A percentile compares a stretch with the other conserved stretches of the same genome.
Conservation (phyloP, 2,797 vertebrate species). For the Percopsis omiscomaycus region DNA sequence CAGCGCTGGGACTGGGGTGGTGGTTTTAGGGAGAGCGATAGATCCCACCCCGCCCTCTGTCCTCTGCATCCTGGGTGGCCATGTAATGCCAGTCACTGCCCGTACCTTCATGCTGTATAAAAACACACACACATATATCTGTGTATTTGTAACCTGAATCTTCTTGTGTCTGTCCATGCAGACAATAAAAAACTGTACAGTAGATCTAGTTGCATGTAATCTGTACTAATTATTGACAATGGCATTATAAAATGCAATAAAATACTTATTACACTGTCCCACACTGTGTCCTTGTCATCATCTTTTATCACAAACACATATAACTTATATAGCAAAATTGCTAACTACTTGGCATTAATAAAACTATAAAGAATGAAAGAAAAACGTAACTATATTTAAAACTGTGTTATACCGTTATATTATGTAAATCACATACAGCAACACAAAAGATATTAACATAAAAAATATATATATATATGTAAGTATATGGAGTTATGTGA, state of each 20-base stretch:
- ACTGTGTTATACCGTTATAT: too few species aligned
- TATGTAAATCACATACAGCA: too few species aligned
- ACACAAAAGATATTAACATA: too few species aligned
- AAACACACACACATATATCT: constrained; percentile 85
- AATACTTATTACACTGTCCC: constrained; percentile 89
- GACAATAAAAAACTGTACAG: constrained; percentile 93
- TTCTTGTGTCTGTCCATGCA: constrained; percentile 88
- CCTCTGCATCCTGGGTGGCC: constrained; percentile 76
- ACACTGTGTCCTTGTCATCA: constrained; percentile 29
- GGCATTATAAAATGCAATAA: constrained; percentile 94
- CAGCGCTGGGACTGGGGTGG: constrained; percentile 68
- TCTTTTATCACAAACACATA: constrained; percentile 14
- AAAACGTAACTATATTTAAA: too few species aligned
- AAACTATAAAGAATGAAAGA: too few species aligned
- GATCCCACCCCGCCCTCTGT: constrained; percentile 56
- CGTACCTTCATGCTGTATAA: constrained; percentile 85
- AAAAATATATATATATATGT: too few species aligned
- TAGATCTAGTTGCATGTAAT: constrained; percentile 91
- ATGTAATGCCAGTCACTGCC: constrained; percentile 83
- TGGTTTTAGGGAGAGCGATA: constrained; percentile 68
- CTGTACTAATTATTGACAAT: constrained; percentile 93
- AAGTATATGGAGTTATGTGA: too few species aligned
- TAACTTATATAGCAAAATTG: too few species aligned
- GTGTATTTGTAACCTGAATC: constrained; percentile 89
- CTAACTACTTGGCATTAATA: too few species aligned